phyloP scores from a whole-genome alignment of 2,113 vertebrate genomes.

The Opisthocomus hoazin region DNA sequence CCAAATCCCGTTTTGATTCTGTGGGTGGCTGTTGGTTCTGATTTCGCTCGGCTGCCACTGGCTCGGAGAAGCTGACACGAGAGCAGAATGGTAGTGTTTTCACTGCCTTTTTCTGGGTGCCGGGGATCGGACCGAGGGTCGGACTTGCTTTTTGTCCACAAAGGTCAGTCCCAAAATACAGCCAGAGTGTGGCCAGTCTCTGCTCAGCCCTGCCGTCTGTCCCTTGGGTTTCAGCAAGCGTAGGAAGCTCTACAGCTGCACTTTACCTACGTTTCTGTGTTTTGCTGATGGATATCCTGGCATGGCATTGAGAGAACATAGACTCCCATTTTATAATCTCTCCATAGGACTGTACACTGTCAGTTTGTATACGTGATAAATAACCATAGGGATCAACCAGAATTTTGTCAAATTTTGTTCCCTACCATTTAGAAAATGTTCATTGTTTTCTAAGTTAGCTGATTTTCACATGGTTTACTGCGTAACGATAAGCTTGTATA shows the following conservation, averaged over 20 bases:
- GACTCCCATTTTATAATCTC: neutral
- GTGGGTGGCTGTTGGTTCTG: neutral
- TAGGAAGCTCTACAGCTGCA: neutral
- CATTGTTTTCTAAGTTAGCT: neutral
- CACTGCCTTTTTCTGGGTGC: neutral
- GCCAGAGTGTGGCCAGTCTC: neutral
- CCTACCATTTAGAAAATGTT: neutral
- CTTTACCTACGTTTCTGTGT: accelerated
- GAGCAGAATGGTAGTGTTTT: neutral
- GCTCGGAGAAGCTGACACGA: neutral
- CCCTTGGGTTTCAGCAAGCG: neutral
- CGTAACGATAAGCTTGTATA: neutral
- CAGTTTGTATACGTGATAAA: neutral
- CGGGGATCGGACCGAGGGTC: neutral
- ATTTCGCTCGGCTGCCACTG: neutral
- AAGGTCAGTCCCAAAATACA: neutral
- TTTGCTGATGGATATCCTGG: neutral
- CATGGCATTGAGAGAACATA: neutral
- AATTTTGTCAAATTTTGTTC: neutral
- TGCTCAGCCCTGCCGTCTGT: neutral
- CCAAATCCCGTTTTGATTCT: neutral
- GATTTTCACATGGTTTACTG: neutral
- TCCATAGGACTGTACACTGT: no score
- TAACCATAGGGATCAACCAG: neutral
- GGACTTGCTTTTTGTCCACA: neutral